Conservation (phyloP, 2,888 invertebrate species). For the Leucozona laternaria region DNA sequence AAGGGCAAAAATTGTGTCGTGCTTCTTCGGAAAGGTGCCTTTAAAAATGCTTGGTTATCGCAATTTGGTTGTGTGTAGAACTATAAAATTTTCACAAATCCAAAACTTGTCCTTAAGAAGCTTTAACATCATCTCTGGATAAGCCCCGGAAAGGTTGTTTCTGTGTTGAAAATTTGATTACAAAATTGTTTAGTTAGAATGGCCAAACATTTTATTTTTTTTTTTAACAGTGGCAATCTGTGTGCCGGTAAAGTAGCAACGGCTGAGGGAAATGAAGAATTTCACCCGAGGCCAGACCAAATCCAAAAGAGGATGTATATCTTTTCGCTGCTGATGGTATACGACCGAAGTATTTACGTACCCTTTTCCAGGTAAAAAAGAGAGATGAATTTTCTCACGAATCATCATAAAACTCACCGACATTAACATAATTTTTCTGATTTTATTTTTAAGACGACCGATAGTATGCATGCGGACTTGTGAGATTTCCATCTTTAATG, state of each 20-base stretch:
- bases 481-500: background rate
- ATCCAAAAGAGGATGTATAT: slow-evolving; percentile 15
- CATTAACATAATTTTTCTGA: slow-evolving; percentile 70
- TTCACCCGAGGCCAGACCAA: slow-evolving; percentile 5
- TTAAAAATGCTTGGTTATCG: background rate
- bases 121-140: no score
- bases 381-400: slow-evolving; percentile 40
- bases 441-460: slow-evolving; percentile 51
- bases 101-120: background rate
- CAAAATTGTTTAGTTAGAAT: slow-evolving; percentile 56
- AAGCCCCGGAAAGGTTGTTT: background rate
- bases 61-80: background rate
- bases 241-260: background rate
- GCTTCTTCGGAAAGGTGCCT: background rate
- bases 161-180: slow-evolving; percentile 60
- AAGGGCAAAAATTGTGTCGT: background rate
- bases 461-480: slow-evolving; percentile 9
- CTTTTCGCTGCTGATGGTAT: no score
- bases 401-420: slow-evolving; percentile 65
- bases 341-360: no score
- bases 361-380: slow-evolving; percentile 40
- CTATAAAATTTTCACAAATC: background rate
- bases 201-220: slow-evolving; percentile 31
- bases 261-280: background rate
- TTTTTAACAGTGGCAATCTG: slow-evolving; percentile 9